A percentile compares a stretch with the other conserved stretches of the same genome.
phyloP scores from a whole-genome alignment of 30 jellyfish, hydroid and myxozoan species.

The Aurelia aurita region DNA sequence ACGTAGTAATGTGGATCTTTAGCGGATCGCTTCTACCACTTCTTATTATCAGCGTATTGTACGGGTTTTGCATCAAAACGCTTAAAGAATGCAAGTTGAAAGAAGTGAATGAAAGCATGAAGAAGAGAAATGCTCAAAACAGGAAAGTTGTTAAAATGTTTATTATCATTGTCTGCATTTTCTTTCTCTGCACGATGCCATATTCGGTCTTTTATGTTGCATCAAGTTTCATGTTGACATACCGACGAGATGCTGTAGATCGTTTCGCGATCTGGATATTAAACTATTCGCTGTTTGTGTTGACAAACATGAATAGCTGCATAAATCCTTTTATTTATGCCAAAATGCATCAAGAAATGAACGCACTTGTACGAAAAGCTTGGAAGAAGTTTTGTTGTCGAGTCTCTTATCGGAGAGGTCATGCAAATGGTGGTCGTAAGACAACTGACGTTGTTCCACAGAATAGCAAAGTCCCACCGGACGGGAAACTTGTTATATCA shows the following conservation, averaged over 20 bases:
- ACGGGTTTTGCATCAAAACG: conserved; percentile 1
- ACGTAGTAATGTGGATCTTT: conserved; percentile 17
- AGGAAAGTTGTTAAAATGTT: conserved; percentile 48
- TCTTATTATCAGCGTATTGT: neutral
- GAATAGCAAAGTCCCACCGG: too few relatives aligned
- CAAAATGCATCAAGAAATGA: conserved; percentile 9
- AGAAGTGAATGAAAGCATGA: neutral
- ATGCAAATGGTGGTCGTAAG: too few relatives aligned
- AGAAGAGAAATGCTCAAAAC: conserved; percentile 19
- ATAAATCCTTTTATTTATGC: conserved; percentile 68
- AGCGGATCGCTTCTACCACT: conserved; percentile 45
- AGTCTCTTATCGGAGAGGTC: too few relatives aligned
- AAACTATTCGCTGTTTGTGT: conserved; percentile 35
- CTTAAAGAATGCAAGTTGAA: neutral
- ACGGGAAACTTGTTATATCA: too few relatives aligned
- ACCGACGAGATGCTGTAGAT: conserved; percentile 16
- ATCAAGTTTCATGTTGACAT: conserved; percentile 6
- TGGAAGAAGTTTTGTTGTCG: too few relatives aligned
- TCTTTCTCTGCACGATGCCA: conserved; percentile 49
- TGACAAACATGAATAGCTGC: conserved; percentile 55
- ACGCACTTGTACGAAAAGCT: neutral
- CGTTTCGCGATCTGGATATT: conserved; percentile 5
- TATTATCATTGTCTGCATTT: conserved; percentile 22
- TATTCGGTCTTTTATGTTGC: conserved; percentile 24
- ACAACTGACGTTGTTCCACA: too few relatives aligned